Conservation (phyloP, 2,888 invertebrate species). For the Maniola hyperantus region DNA sequence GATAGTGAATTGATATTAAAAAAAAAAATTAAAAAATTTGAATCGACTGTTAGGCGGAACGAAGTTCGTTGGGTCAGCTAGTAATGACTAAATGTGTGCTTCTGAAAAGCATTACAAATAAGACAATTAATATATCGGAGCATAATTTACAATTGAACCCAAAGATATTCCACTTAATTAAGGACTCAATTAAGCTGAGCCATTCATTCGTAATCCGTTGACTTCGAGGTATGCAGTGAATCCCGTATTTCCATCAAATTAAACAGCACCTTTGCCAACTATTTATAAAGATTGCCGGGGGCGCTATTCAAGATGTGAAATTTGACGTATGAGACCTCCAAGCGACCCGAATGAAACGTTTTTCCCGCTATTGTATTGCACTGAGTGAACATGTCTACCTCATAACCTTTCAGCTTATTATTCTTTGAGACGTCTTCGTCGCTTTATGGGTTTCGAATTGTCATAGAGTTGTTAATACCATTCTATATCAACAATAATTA, state of each 20-base stretch:
- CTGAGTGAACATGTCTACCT: constrained; percentile 64
- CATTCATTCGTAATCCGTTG: constrained; percentile 65
- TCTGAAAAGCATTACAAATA: too few species aligned
- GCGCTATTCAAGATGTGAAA: constrained; percentile 78
- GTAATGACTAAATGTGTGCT: too few species aligned
- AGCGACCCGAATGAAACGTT: constrained; percentile 56
- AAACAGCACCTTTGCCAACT: constrained; percentile 75
- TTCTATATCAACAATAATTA: not conserved
- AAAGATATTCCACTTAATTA: constrained; percentile 46
- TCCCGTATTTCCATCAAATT: constrained; percentile 77
- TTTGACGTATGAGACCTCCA: constrained; percentile 78
- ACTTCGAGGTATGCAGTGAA: constrained; percentile 68
- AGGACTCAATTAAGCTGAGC: constrained; percentile 66
- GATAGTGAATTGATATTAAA: too few species aligned
- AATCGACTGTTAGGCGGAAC: too few species aligned
- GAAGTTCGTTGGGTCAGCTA: too few species aligned
- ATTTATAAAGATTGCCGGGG: constrained; percentile 78
- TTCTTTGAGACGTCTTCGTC: constrained; percentile 67
- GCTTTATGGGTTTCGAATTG: constrained; percentile 45
- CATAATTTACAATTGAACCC: constrained; percentile 3
- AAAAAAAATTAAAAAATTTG: too few species aligned
- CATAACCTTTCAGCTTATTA: constrained; percentile 68
- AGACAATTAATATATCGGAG: too few species aligned
- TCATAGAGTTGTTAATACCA: constrained; percentile 44
- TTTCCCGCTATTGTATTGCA: constrained; percentile 58